phyloP scores from a whole-genome alignment of 2,888 invertebrate genomes.

The Synanthedon andrenaeformis region DNA sequence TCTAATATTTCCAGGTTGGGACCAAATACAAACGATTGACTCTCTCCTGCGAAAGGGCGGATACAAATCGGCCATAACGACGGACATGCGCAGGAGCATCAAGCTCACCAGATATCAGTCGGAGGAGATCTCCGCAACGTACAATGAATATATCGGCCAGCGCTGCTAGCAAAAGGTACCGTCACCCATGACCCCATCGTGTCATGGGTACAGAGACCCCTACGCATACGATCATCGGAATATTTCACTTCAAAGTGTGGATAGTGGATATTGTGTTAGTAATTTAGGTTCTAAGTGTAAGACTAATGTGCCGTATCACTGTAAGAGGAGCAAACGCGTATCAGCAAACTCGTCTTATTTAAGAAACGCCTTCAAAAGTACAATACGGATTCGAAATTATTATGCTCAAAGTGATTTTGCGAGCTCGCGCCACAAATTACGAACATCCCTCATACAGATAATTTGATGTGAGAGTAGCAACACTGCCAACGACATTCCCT shows the following conservation, averaged over 20 bases:
- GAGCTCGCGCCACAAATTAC: constrained; percentile 4
- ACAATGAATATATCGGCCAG: constrained; percentile 83
- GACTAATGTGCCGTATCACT: constrained; percentile 30
- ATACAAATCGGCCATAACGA: constrained; percentile 90
- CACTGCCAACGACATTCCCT: constrained; percentile 62
- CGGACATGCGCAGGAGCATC: constrained; percentile 87
- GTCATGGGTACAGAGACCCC: constrained; percentile 7
- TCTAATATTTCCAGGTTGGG: constrained; percentile 82
- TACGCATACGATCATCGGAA: constrained; percentile 10
- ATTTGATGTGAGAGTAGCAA: constrained; percentile 22
- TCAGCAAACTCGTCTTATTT: constrained; percentile 8
- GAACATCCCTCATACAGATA: constrained; percentile 22
- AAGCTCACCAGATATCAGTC: constrained; percentile 97
- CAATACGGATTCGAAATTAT: constrained; percentile 32
- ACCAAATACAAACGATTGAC: constrained; percentile 98
- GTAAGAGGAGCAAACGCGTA: constrained; percentile 8
- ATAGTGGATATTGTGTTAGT: constrained; percentile 31
- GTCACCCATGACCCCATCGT: constrained; percentile 18
- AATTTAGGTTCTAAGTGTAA: constrained; percentile 51
- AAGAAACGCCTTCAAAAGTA: constrained; percentile 14
- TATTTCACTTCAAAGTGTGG: constrained; percentile 6
- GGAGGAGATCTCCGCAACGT: constrained; percentile 91
- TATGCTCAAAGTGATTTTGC: constrained; percentile 49
- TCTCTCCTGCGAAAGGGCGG: constrained; percentile 97
- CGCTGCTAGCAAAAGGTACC: constrained; percentile 81